Base-by-base conservation (phyloP, 1,140 invertebrate genomes). In the Halictus rubicundus region DNA sequence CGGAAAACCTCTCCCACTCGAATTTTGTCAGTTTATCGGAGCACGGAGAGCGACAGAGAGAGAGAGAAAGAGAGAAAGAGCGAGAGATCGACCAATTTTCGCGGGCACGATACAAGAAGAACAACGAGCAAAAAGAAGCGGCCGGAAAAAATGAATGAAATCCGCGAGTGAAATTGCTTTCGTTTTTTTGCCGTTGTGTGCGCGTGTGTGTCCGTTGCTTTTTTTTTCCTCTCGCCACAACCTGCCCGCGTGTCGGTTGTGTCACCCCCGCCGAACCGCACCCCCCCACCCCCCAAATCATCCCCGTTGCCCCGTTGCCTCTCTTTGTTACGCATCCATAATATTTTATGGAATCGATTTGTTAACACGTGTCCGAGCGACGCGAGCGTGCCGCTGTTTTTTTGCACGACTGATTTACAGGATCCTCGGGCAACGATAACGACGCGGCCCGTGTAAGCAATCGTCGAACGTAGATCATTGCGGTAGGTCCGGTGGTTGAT, bases 341-440 rank as follows among this genome's bases (percentile, higher is more conserved):
- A 84, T 84, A 82, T 84, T 85, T 85, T 77, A 85, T 84, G 72
- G 75, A 84, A 81, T 79, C 82, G 83, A 84, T 83, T 81, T 84
- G 82, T 84, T 85, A 81, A 85, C 83, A 80, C 65, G 66, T 74
- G 72, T 78, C 66, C 78, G 42, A 21, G n/a, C 10, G 27, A 19
- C 27, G 46, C n/a, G 42, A 54, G 32, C 63, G 64, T 59, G 73
- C 70, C 14, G 68, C 61, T 68, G 52, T 61, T 78, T 71, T 85
- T 75, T 78, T 39, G 27, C 23, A 39, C 61, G 25, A 19, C 23
- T 49, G 61, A 78, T 66, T 70, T 65, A 32, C 21, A 63, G 49
- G 66, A 61, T 25, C 23, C 64, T 52, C 46, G 32, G 32, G 3
- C 3, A 32, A 32, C 23, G n/a, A 72, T 59, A 27, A 66, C 63